Percentiles rank a stretch among this genome's conserved stretches.
Conservation (phyloP, 2,113 vertebrate species). For the Pagrus major region DNA sequence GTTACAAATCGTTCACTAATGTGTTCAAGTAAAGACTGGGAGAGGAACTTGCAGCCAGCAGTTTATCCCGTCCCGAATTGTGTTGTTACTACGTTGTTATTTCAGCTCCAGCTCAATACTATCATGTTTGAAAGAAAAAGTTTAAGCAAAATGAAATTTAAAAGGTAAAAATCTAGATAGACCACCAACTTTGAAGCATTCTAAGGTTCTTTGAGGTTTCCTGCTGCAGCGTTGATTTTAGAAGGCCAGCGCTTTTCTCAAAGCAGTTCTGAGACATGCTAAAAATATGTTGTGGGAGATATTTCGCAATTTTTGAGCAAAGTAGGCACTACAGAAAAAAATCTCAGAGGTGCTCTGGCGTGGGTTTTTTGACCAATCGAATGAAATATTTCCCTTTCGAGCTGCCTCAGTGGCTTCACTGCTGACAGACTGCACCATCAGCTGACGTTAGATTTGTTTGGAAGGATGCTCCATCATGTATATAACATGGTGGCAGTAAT, state of each 20-base stretch:
- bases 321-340: conserved; percentile 16
- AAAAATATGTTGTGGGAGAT: conserved; percentile 42
- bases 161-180: background rate
- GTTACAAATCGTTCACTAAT: background rate
- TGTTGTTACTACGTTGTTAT: background rate
- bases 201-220: background rate
- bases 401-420: background rate
- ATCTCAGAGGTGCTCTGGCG: conserved; percentile 7
- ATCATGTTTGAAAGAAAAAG: background rate
- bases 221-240: background rate
- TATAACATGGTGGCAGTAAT: background rate
- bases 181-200: background rate
- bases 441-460: background rate
- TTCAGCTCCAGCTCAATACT: background rate
- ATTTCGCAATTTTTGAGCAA: conserved; percentile 16
- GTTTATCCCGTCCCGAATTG: background rate
- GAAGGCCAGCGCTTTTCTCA: conserved; percentile 6
- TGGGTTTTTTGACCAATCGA: background rate
- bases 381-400: background rate
- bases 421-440: background rate
- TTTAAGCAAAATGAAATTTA: background rate
- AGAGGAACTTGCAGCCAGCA: background rate
- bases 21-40: too few relatives aligned
- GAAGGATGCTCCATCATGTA: background rate
- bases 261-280: conserved; percentile 20